Conservation (phyloP, 2,888 invertebrate genomes). For the Caenorhabditis afra region DNA sequence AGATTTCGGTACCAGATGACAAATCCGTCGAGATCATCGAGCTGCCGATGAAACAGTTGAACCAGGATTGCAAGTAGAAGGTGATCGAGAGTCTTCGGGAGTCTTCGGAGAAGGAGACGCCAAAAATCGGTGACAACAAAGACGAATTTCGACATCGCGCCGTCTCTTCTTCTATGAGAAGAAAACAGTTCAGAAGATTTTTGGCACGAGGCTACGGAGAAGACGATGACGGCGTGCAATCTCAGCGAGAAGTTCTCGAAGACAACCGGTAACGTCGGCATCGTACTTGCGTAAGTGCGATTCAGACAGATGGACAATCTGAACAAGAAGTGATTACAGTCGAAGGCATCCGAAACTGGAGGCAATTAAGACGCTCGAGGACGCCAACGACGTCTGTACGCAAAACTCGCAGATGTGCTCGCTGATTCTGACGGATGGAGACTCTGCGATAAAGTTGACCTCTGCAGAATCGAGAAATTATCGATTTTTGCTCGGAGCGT, state of each 20-base stretch:
- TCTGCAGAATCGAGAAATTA: no score
- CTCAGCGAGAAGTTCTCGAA: conserved; percentile 89
- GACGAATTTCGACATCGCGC: no score
- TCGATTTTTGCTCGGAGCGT: no score
- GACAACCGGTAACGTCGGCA: conserved; percentile 87
- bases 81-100: conserved; percentile 90
- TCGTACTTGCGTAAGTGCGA: conserved; percentile 96
- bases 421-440: no score
- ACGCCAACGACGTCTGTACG: no score
- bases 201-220: no score
- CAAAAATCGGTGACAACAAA: conserved; percentile 84
- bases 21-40: conserved; percentile 93
- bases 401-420: no score
- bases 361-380: no score
- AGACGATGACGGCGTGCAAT: conserved; percentile 96
- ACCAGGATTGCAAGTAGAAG: conserved; percentile 94
- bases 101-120: conserved; percentile 65
- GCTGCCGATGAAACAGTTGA: conserved; percentile 94
- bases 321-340: conserved; percentile 89
- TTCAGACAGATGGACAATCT: conserved; percentile 88
- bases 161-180: no score
- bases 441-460: no score
- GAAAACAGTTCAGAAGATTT: no score
- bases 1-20: conserved; percentile 83
- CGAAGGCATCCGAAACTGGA: conserved; percentile 92